Evolutionary conservation across 2,113 vertebrate species (phyloP).

Genomic region (Emydocephalus ijimae): DNA sequence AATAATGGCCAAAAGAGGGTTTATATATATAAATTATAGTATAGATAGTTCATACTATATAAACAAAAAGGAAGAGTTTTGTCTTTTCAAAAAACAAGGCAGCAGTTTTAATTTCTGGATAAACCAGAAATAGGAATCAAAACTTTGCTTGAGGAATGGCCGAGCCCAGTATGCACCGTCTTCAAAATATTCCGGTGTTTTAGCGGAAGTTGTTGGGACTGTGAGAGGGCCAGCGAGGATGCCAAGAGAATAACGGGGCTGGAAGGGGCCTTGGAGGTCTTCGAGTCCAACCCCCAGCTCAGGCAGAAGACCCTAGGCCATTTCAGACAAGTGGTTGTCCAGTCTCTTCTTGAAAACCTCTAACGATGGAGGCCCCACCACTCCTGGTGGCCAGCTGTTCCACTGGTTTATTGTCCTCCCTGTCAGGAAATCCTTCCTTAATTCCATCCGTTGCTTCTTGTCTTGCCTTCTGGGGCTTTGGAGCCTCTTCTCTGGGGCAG

Average conservation of each 20-base stretch:
- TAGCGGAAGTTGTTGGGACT: background rate
- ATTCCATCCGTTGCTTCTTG: background rate
- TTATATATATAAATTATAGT: no score
- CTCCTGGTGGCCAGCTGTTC: background rate
- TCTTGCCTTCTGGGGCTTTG: background rate
- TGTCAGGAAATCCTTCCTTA: background rate
- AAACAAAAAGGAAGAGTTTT: background rate
- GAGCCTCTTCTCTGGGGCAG: background rate
- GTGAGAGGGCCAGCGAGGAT: background rate
- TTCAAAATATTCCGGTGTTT: background rate
- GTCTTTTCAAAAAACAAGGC: accelerated
- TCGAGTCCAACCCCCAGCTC: background rate
- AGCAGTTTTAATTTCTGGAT: background rate
- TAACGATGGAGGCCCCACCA: background rate
- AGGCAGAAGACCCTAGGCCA: background rate
- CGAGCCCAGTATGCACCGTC: background rate
- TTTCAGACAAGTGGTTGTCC: background rate
- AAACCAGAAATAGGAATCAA: background rate
- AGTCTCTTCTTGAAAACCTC: background rate
- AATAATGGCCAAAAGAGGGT: slow-evolving; percentile 15
- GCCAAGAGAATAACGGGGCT: background rate
- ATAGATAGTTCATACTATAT: no score
- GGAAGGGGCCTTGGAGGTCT: background rate
- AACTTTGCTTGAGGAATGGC: background rate
- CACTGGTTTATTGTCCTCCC: background rate